A percentile compares a stretch with the other conserved stretches of the same genome.
These are phyloP conservation scores for Cichladusa arquata DNA, from an alignment of 2,113 vertebrate genomes.

Conservation along the genomic window DNA sequence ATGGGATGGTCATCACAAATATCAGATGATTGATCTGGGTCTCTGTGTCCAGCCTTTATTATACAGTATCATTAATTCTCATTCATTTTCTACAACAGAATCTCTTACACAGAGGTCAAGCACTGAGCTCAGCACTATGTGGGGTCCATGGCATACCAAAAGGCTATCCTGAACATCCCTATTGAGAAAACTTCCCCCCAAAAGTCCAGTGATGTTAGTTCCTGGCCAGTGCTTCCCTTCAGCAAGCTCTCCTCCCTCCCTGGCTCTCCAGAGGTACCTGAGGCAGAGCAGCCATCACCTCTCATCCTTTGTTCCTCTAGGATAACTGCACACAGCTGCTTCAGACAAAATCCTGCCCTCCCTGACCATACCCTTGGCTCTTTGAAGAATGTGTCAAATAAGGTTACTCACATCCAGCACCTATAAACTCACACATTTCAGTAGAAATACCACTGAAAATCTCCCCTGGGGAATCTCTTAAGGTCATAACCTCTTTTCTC, in stretches of 20 bases:
- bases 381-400: not conserved
- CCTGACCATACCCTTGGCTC: not conserved
- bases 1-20: not conserved
- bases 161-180: not conserved
- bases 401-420: not conserved
- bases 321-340: not conserved
- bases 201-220: not conserved
- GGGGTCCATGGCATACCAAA: not conserved
- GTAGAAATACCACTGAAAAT: not conserved
- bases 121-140: not conserved
- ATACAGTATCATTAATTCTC: not conserved
- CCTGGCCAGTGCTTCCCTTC: not conserved
- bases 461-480: not conserved
- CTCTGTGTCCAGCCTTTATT: not conserved
- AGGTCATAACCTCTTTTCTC: not conserved
- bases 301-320: not conserved
- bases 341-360: not conserved
- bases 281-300: not conserved
- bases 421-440: not conserved
- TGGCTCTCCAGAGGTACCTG: not conserved
- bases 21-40: not conserved
- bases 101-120: not conserved
- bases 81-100: not conserved
- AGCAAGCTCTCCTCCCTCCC: not conserved
- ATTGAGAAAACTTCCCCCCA: accelerated